Conservation (phyloP, 2,797 vertebrate genomes). For the Sorex maritimensis region DNA sequence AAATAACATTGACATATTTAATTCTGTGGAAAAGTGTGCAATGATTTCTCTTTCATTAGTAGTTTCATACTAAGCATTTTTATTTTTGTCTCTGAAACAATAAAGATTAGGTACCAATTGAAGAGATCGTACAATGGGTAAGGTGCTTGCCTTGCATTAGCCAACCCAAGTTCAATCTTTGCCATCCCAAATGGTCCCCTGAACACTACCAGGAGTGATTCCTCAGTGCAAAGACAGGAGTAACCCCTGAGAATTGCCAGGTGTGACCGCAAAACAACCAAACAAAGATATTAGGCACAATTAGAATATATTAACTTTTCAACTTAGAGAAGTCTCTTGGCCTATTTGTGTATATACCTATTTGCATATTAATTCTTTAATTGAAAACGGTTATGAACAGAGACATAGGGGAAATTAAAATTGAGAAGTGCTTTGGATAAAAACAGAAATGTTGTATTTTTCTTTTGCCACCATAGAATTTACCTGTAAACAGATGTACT, state of each 20-base stretch:
- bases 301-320: slow-evolving; percentile 54
- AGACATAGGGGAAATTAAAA: slow-evolving; percentile 10
- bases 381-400: not conserved
- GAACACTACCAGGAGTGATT: too few relatives aligned
- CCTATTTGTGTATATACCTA: not conserved
- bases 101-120: too few relatives aligned
- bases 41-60: slow-evolving; percentile 65
- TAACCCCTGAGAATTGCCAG: too few relatives aligned
- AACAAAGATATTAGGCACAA: not conserved
- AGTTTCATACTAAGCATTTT: not conserved
- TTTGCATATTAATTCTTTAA: not conserved
- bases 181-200: too few relatives aligned
- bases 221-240: too few relatives aligned
- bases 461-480: slow-evolving; percentile 44
- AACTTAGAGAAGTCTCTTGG: slow-evolving; percentile 16
- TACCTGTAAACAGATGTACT: slow-evolving; percentile 39
- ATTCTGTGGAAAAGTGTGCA: slow-evolving; percentile 61
- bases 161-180: too few relatives aligned
- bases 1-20: slow-evolving; percentile 33
- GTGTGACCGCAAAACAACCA: too few relatives aligned
- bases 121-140: too few relatives aligned
- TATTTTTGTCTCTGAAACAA: too few relatives aligned
- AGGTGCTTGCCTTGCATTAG: too few relatives aligned
- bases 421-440: slow-evolving; percentile 66
- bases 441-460: slow-evolving; percentile 70